These are phyloP conservation scores for Vultur gryphus DNA, from an alignment of 2,797 vertebrate genomes.

Conservation along the genomic window DNA sequence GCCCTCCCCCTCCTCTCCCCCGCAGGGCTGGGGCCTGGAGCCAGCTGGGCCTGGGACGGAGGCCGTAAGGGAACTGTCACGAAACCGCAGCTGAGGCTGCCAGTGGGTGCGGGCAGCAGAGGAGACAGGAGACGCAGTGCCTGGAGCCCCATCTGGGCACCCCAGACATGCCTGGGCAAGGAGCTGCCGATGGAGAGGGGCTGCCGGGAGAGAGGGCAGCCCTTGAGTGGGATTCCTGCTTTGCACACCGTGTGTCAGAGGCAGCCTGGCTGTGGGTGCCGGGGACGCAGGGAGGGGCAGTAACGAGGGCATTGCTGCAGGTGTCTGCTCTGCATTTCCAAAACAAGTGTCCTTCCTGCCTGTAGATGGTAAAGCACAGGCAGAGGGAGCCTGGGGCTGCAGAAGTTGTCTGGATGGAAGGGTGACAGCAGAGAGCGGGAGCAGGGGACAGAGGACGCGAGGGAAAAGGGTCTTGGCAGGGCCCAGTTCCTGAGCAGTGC, in stretches of 20 bases:
- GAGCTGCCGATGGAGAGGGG: background rate
- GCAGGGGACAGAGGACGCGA: background rate
- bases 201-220: background rate
- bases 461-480: background rate
- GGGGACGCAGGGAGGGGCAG: background rate
- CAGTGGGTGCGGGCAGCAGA: background rate
- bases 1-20: background rate
- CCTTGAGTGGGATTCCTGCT: background rate
- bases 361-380: background rate
- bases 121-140: background rate
- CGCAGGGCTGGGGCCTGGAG: background rate
- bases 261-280: background rate
- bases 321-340: fast-evolving
- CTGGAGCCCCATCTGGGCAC: background rate
- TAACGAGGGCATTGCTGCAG: background rate
- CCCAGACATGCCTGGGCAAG: background rate
- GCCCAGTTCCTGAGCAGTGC: background rate
- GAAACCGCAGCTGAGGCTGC: background rate
- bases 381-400: background rate
- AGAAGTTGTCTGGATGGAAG: background rate
- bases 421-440: background rate
- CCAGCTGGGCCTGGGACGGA: background rate
- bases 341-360: background rate
- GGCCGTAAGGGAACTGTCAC: fast-evolving
- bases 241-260: fast-evolving